Percentiles rank a stretch among this genome's conserved stretches.
Conservation (phyloP, 2,888 invertebrate species). For the Limnephilus lunatus region DNA sequence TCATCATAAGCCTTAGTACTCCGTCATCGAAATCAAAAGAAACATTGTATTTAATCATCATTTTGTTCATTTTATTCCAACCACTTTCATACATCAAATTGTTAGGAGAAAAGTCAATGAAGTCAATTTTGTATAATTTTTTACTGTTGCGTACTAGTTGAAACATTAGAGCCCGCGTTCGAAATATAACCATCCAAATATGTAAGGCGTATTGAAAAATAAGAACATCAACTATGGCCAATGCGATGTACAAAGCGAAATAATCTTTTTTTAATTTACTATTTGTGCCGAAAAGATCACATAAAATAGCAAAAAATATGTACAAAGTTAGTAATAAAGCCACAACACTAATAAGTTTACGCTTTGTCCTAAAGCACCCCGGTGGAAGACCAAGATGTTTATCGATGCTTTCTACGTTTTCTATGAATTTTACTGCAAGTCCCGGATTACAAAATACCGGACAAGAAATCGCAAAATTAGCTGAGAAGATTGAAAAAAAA, state of each 20-base stretch:
- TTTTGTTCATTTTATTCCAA: background rate
- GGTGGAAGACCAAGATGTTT: background rate
- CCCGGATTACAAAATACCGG: background rate
- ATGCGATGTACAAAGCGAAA: background rate
- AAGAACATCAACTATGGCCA: background rate
- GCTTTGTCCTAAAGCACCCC: background rate
- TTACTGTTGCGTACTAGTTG: background rate
- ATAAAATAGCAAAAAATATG: background rate
- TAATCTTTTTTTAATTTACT: background rate
- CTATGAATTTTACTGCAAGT: background rate
- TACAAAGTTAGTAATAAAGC: background rate
- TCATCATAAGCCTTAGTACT: background rate
- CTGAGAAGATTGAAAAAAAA: background rate
- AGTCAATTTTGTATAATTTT: background rate
- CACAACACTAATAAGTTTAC: background rate
- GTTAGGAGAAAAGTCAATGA: background rate
- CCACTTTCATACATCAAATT: background rate
- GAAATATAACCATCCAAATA: background rate
- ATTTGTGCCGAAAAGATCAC: background rate
- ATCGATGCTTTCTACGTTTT: background rate
- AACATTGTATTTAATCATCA: background rate
- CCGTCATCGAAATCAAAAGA: background rate
- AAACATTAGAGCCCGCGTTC: background rate
- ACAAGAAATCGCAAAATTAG: background rate
- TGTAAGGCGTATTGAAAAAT: slow-evolving; percentile 30